Evolutionary conservation across 2,113 vertebrate species (phyloP), one percentile per base, ranked within the genome.

Genomic region (Grammomys surdaster): DNA sequence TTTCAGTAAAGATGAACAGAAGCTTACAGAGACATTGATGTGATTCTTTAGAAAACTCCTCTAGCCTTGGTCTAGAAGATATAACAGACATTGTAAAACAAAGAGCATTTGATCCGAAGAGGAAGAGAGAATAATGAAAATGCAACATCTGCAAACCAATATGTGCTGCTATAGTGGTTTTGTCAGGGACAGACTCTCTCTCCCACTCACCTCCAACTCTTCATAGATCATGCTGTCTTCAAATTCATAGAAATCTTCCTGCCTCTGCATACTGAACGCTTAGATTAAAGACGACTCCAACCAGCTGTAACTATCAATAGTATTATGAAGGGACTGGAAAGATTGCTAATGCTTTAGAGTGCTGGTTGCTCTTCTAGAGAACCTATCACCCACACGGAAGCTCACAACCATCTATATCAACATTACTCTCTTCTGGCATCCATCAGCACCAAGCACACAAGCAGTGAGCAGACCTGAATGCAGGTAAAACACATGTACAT

Each of bases 61-160:
- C 88, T 88, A 77, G 28, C 16, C 84, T 81, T 73, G 56, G 28
- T 48, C 81, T 84, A 73, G 1, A 67, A 67, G 31, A 73, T 20
- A 73, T 40, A 67, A 31, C 65, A 31, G 28, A 40, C n/a, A 76
- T 77, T 87, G 51, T n/a, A 48, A 94, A 81, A 43, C 51, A n/a
- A 92, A 46, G 31, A 93, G 4, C 28, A 86, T 54, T 81, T 86
- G 48, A 82, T 73, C 11, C 19, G 92, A 95, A 92, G 89, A 65
- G 67, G 26, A 43, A 31, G 8, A 86, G 31, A 86, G 24, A 82
- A 33, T 86, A 78, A 76, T 73, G 60, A 89, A 90, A 46, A 54
- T 10, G n/a, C 51, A 82, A 36, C 48, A 78, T n/a, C 48, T 46
- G 78, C 8, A 36, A 95, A 46, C 69, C 60, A 43, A 5, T 85